Base-by-base conservation (phyloP, 2,113 vertebrate species). In the Entomyzon cyanotis region DNA sequence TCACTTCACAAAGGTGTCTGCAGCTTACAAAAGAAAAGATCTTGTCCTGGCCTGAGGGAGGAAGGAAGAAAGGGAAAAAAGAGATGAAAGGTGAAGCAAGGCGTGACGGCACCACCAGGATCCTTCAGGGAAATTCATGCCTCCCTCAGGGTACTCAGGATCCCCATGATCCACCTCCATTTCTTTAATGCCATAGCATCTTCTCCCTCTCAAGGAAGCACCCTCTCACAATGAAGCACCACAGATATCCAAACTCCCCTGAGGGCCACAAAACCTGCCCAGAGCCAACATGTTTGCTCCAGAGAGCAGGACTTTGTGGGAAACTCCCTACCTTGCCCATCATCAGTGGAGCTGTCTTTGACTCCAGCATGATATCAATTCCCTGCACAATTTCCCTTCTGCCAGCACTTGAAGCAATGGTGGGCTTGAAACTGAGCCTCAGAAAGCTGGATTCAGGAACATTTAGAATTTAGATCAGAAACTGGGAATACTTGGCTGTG, bases 401-500 rank as follows among this genome's bases (percentile, higher is more conserved):
- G 22, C 50, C 24, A 19, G 21, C 2, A 10, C 37, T 76, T 24
- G 13, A 24, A 68, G 18, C 13, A 15, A 7, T 0, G 2, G 1
- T 25, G 35, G 31, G 13, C 46, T 58, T 60, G 41, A 67, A 90
- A 25, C 7, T 10, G 56, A 70, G 30, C 44, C 17, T 55, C 33
- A 22, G 35, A 9, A 21, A 33, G 21, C 0, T 53, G 67, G 31
- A 6, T 53, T 58, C 4, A 3, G 41, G 47, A 30, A 24, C 5
- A 17, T 6, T 24, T 25, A 13, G 31, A 15, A 25, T 71, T 55
- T 35, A 41, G 30, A n/a, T 35, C 5, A 15, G 30, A 47, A 6
- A 41, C 0, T 47, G 24, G 28, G 60, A 75, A 7, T 75, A 74
- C 0, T 0, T 60, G 6, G 0, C 4, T 44, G 14, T 1, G 41